Percentiles rank a stretch among this genome's conserved stretches.
These are phyloP conservation scores for Nothobranchius kuhntae DNA, from an alignment of 2,113 vertebrate genomes.

Conservation along the genomic window DNA sequence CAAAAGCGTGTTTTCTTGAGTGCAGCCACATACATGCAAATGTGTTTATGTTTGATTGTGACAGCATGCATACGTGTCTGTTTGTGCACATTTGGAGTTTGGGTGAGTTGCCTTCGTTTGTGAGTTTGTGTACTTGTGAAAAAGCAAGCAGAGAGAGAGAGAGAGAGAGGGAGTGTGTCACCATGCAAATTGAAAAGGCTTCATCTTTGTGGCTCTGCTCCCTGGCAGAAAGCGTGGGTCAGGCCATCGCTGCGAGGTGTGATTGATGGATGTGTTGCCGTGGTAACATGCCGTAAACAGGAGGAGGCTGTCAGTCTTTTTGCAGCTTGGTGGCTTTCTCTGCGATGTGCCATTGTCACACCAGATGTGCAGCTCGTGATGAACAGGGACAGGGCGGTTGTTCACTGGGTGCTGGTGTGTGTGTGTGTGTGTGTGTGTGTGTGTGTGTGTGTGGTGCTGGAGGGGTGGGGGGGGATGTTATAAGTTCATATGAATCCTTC, in stretches of 20 bases:
- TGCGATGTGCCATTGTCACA: conserved; percentile 77
- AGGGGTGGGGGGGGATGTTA: conserved; percentile 6
- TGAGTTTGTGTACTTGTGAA: conserved; percentile 61
- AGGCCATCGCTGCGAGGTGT: conserved; percentile 76
- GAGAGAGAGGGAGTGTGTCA: conserved; percentile 59
- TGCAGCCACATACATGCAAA: conserved; percentile 49
- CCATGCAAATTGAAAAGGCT: conserved; percentile 76
- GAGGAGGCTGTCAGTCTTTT: conserved; percentile 77
- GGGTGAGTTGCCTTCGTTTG: conserved; percentile 35
- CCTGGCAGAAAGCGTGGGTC: conserved; percentile 77
- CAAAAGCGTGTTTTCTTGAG: conserved; percentile 54
- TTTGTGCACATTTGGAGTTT: conserved; percentile 25
- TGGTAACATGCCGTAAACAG: conserved; percentile 77
- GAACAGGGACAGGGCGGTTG: conserved; percentile 72
- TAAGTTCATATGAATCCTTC: conserved; percentile 65
- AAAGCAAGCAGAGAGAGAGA: conserved; percentile 24
- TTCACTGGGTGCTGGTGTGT: conserved; percentile 57
- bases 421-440: not conserved
- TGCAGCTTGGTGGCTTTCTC: conserved; percentile 71
- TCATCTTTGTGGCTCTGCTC: conserved; percentile 74
- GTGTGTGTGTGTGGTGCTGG: no score
- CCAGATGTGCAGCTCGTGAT: conserved; percentile 78
- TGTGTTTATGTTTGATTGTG: conserved; percentile 62
- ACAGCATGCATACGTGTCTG: conserved; percentile 51
- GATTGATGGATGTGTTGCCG: conserved; percentile 79